Evolutionary conservation across 2,113 vertebrate species (phyloP).

Genomic region (Actenoides hombroni): DNA sequence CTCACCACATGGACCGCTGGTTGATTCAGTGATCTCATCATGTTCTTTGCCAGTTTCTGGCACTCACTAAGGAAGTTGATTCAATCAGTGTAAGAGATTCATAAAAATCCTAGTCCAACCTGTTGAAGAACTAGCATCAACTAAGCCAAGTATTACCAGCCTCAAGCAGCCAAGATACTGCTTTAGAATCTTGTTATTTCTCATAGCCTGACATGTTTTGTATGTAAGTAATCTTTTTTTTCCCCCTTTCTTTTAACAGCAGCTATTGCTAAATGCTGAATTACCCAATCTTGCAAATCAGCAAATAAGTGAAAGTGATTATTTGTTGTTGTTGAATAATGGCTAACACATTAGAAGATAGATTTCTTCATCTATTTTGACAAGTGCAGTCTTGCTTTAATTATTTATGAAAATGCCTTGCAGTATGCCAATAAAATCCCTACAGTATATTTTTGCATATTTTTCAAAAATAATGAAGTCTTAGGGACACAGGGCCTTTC

Average conservation of each 20-base stretch:
- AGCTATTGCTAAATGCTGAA: not conserved
- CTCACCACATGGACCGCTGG: not conserved
- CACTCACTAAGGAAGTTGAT: not conserved
- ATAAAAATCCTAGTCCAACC: not conserved
- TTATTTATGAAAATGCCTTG: not conserved
- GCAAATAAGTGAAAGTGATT: not conserved
- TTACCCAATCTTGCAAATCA: not conserved
- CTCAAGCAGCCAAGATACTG: not conserved
- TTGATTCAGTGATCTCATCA: not conserved
- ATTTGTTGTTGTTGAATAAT: not conserved
- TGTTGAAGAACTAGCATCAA: not conserved
- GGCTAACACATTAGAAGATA: not conserved
- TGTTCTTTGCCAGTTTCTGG: not conserved
- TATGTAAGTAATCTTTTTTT: not conserved
- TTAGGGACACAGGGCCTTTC: not conserved
- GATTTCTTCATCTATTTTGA: not conserved
- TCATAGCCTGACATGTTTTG: not conserved
- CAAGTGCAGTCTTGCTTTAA: conserved; percentile 1
- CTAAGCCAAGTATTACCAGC: not conserved
- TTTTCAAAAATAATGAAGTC: conserved; percentile 19
- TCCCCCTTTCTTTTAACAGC: not conserved
- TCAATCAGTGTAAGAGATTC: not conserved
- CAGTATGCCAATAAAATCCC: not conserved
- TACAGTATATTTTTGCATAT: not conserved
- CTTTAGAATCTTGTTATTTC: not conserved